A percentile compares a stretch with the other conserved stretches of the same genome.
Evolutionary conservation across 2,888 invertebrate species (phyloP).

Genomic region (Noctua janthe): DNA sequence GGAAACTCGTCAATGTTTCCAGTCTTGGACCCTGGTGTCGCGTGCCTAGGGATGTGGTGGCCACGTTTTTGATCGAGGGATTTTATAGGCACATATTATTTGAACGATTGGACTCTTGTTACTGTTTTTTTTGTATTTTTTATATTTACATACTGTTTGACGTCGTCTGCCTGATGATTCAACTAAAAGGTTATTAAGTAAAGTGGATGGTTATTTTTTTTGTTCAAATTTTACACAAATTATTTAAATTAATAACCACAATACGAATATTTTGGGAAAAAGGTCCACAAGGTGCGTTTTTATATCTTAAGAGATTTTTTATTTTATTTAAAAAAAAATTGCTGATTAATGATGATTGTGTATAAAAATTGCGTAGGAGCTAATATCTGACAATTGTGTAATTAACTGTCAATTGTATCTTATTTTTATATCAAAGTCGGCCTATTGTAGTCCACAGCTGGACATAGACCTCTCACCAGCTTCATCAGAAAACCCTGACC

Average conservation of each 20-base stretch:
- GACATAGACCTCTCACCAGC: neutral
- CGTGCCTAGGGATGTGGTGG: conserved; percentile 77
- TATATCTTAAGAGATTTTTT: neutral
- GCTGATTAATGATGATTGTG: neutral
- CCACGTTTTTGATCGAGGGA: conserved; percentile 31
- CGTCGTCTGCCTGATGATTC: neutral
- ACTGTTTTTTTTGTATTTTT: neutral
- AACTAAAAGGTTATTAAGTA: neutral
- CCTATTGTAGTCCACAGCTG: neutral
- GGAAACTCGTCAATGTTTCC: conserved; percentile 82
- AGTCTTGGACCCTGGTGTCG: conserved; percentile 75
- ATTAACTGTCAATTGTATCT: neutral
- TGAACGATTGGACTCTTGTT: neutral
- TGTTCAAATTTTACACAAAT: neutral
- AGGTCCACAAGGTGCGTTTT: no score
- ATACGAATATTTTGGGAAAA: neutral
- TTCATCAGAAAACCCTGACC: neutral
- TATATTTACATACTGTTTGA: neutral
- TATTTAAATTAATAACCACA: neutral
- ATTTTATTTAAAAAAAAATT: no score
- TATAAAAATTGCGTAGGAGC: neutral
- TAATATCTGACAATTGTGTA: neutral
- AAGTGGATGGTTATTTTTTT: neutral
- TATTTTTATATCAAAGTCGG: neutral
- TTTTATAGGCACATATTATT: neutral